Evolutionary conservation across 2,113 vertebrate species (phyloP).

Genomic region (Rhegmatorhina hoffmannsi): DNA sequence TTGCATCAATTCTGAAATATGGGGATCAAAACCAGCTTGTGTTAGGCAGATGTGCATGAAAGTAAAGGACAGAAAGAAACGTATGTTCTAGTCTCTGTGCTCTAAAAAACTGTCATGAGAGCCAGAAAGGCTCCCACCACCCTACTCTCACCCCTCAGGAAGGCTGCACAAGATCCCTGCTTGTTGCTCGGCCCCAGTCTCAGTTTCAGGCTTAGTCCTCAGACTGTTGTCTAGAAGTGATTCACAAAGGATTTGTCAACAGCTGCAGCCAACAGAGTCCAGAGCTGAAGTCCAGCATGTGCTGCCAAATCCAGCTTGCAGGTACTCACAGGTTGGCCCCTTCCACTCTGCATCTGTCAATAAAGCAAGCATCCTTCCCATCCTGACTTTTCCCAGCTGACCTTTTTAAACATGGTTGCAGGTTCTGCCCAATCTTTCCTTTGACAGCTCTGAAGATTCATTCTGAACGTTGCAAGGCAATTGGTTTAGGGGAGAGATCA

Average conservation of each 20-base stretch:
- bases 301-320: neutral
- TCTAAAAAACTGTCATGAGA: neutral
- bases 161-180: neutral
- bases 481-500: slow-evolving; percentile 4
- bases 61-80: neutral
- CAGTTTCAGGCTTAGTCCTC: neutral
- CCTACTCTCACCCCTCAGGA: neutral
- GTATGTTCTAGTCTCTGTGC: neutral
- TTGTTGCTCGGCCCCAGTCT: neutral
- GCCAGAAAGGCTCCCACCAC: neutral
- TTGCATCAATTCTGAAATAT: neutral
- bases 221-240: neutral
- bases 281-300: neutral
- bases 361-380: neutral
- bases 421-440: neutral
- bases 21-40: neutral
- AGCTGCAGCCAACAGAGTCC: neutral
- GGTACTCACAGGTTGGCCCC: neutral
- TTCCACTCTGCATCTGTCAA: slow-evolving; percentile 22
- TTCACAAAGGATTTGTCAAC: neutral
- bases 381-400: slow-evolving; percentile 54
- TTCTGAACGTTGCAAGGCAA: neutral
- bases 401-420: slow-evolving; percentile 35
- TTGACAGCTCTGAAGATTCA: slow-evolving; percentile 58
- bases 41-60: neutral